Evolutionary conservation across 2,797 vertebrate genomes (phyloP).

Genomic region (Brachyrhaphis roseni): DNA sequence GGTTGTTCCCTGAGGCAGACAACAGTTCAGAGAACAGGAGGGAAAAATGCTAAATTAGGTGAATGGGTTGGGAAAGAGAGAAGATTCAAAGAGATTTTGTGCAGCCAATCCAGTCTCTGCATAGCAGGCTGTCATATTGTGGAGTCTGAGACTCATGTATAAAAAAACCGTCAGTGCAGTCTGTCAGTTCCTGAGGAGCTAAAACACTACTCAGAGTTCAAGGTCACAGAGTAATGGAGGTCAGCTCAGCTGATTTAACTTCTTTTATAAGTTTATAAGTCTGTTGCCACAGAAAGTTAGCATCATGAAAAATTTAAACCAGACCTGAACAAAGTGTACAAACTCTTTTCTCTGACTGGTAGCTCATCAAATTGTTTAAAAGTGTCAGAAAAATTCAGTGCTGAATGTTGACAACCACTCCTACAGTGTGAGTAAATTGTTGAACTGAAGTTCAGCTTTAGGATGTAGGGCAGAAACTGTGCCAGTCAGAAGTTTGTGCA

Average conservation of each 20-base stretch:
- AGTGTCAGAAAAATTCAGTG: not conserved
- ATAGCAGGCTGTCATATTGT: slow-evolving; percentile 13
- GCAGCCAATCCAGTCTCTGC: slow-evolving; percentile 20
- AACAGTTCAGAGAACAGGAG: slow-evolving; percentile 5
- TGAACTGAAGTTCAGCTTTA: not conserved
- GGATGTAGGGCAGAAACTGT: not conserved
- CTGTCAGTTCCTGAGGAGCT: slow-evolving; percentile 50
- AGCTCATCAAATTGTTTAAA: not conserved
- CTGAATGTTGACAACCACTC: not conserved
- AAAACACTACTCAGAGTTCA: slow-evolving; percentile 35
- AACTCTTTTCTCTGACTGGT: not conserved
- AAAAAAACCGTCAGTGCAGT: slow-evolving; percentile 25
- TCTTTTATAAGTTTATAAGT: slow-evolving; percentile 34
- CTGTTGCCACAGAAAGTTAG: not conserved
- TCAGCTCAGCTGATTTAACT: slow-evolving; percentile 50
- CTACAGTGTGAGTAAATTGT: not conserved
- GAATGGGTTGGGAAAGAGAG: slow-evolving; percentile 20
- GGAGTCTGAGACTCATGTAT: not conserved
- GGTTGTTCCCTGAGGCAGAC: slow-evolving; percentile 11
- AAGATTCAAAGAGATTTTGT: slow-evolving; percentile 8
- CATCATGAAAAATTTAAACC: not conserved
- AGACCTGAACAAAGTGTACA: not conserved
- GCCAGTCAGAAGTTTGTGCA: not conserved
- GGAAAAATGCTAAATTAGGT: slow-evolving; percentile 28
- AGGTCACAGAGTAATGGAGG: slow-evolving; percentile 43